Percentiles rank a stretch among this genome's conserved stretches.
phyloP scores from a whole-genome alignment of 2,113 vertebrate species.

The Larimichthys polyactis region DNA sequence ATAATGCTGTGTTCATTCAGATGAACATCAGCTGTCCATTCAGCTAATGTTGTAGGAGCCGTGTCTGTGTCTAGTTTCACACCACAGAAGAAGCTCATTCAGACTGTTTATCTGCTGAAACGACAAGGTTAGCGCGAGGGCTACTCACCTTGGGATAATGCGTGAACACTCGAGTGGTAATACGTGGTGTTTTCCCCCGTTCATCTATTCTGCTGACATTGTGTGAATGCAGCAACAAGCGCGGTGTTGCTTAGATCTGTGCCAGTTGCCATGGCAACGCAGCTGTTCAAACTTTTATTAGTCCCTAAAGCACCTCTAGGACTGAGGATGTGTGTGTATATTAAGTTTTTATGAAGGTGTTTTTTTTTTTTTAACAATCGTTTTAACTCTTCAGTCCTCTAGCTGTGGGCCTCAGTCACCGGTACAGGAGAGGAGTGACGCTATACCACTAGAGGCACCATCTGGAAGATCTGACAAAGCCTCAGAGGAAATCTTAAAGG shows the following conservation, averaged over 20 bases:
- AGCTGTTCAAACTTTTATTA: not conserved
- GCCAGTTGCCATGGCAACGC: no score
- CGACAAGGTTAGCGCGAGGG: not conserved
- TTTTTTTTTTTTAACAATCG: constrained; percentile 3
- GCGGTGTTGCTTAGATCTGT: not conserved
- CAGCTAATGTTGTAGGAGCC: not conserved
- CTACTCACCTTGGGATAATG: not conserved
- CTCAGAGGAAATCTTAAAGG: constrained; percentile 60
- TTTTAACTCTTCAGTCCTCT: constrained; percentile 66
- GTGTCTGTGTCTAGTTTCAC: not conserved
- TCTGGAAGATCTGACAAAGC: constrained; percentile 49
- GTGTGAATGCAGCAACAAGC: not conserved
- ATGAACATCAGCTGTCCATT: not conserved
- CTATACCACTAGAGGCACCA: constrained; percentile 62
- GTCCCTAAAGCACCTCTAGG: not conserved
- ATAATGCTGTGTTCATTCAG: not conserved
- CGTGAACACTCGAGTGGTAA: not conserved
- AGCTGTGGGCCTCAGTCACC: constrained; percentile 64
- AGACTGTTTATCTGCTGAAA: not conserved
- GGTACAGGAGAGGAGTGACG: constrained; percentile 69
- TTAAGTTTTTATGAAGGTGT: not conserved
- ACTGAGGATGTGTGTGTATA: not conserved
- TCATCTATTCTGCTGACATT: not conserved
- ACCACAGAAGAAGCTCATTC: not conserved
- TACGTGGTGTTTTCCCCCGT: not conserved